phyloP scores from a whole-genome alignment of 2,113 vertebrate genomes.

The Engraulis encrasicolus region DNA sequence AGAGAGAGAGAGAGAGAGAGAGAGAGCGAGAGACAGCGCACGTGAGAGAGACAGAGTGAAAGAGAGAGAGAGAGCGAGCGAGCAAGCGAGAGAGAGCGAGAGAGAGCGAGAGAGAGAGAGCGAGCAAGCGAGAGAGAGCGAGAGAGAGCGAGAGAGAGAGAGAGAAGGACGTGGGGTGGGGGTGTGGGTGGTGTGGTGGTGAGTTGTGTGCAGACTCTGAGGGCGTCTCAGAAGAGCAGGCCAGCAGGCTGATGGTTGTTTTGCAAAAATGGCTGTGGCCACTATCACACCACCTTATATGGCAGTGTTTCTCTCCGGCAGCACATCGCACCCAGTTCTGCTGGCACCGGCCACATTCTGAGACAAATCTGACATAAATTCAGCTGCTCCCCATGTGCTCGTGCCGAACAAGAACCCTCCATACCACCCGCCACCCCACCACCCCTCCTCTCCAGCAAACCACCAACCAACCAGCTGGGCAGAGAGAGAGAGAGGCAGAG shows the following conservation, averaged over 20 bases:
- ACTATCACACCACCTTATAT: constrained; percentile 79
- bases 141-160: no score
- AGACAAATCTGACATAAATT: constrained; percentile 52
- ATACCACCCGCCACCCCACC: no score
- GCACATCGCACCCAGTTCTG: constrained; percentile 56
- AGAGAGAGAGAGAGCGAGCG: constrained; percentile 30
- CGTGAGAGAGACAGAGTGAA: neutral
- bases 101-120: neutral
- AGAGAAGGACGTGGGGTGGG: constrained; percentile 36
- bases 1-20: no score
- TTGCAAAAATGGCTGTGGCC: constrained; percentile 69
- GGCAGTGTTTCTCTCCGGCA: constrained; percentile 77
- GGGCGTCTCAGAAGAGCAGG: constrained; percentile 63
- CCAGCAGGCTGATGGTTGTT: constrained; percentile 68
- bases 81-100: no score
- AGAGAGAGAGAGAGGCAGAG: constrained; percentile 22
- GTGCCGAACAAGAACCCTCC: constrained; percentile 15
- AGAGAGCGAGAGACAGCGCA: no score
- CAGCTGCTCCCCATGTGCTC: constrained; percentile 40
- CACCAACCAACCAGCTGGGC: neutral
- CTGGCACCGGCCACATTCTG: constrained; percentile 60
- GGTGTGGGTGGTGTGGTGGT: constrained; percentile 23
- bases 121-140: no score
- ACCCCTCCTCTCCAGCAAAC: neutral
- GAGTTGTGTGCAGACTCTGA: constrained; percentile 7